Base-by-base conservation (phyloP, 2,113 vertebrate genomes). In the Helogale parvula region DNA sequence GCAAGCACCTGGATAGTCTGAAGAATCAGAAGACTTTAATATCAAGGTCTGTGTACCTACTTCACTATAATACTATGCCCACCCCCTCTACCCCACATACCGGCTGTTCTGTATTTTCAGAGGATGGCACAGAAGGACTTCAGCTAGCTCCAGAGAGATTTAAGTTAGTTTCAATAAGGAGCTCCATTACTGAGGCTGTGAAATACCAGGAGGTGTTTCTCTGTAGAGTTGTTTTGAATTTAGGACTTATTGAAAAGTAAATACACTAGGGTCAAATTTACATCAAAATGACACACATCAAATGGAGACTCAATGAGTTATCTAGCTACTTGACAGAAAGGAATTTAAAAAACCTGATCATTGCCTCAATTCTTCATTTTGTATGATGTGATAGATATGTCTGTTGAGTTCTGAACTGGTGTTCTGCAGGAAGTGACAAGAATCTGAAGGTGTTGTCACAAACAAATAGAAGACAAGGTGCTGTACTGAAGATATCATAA, bases 201-300 rank as follows among this genome's bases (percentile, higher is more conserved):
- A 88, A 77, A 76, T 54, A 77, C 52, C 25, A 29, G 25, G n/a
- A 76, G 33, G 41, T 50, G 23, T 69, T 85, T 95, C n/a, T 82
- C 35, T 77, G 31, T 66, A 65, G 82, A 31, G 17, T 60, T 90
- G 81, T 90, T 94, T 93, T 77, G 50, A 50, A 50, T 50, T 96
- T 90, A 45, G 35, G 65, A 88, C 38, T 92, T 77, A 90, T 35
- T 88, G 65, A 76, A 76, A 96, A 95, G 52, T 79, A 94, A 92
- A 97, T 74, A 87, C 0, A 82, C 31, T 4, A 89, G 72, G 35
- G 35, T 94, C 63, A 77, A 69, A 89, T 95, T 96, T 71, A 77
- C 33, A 47, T 74, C 33, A 80, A 93, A 96, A 35, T 27, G 35
- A 69, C 57, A 60, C 45, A 31, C 21, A 33, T 23, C 35, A 93